Evolutionary conservation across 2,888 invertebrate genomes (phyloP).

Genomic region (Patella pellucida): DNA sequence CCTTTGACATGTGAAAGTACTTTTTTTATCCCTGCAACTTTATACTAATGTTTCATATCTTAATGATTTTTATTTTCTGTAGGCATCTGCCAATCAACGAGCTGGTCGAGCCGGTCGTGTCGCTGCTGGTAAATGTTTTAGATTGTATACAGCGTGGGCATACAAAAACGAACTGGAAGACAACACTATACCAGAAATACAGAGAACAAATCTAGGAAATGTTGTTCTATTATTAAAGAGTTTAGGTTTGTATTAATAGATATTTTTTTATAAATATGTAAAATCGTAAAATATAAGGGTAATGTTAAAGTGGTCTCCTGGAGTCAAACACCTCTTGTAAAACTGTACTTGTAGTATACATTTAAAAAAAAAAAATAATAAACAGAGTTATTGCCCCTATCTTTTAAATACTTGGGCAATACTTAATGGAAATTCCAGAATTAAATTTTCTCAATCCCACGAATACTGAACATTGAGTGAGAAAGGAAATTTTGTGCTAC

Average conservation of each 20-base stretch:
- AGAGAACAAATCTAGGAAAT: slow-evolving; percentile 96
- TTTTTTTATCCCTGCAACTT: neutral
- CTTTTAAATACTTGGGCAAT: too few species aligned
- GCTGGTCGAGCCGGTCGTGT: slow-evolving; percentile 96
- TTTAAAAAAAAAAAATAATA: too few species aligned
- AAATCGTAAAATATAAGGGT: too few species aligned
- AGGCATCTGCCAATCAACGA: slow-evolving; percentile 92
- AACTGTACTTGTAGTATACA: too few species aligned
- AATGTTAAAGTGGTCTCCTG: too few species aligned
- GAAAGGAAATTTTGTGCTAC: too few species aligned
- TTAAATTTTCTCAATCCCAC: too few species aligned
- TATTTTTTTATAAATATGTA: neutral
- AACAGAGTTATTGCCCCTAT: too few species aligned
- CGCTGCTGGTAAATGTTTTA: slow-evolving; percentile 94
- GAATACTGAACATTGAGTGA: too few species aligned
- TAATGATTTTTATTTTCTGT: slow-evolving; percentile 15
- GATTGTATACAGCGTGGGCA: slow-evolving; percentile 98
- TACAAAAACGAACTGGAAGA: slow-evolving; percentile 98
- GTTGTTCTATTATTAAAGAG: slow-evolving; percentile 97
- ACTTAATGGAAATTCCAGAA: too few species aligned
- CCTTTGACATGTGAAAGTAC: too few species aligned
- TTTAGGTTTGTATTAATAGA: slow-evolving; percentile 71
- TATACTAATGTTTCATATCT: neutral
- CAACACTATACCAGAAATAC: slow-evolving; percentile 97
- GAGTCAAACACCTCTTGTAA: too few species aligned